Percentiles rank a stretch among this genome's conserved stretches.
These are phyloP conservation scores for Megatriorchis doriae DNA, from an alignment of 2,113 vertebrate species.

Conservation along the genomic window DNA sequence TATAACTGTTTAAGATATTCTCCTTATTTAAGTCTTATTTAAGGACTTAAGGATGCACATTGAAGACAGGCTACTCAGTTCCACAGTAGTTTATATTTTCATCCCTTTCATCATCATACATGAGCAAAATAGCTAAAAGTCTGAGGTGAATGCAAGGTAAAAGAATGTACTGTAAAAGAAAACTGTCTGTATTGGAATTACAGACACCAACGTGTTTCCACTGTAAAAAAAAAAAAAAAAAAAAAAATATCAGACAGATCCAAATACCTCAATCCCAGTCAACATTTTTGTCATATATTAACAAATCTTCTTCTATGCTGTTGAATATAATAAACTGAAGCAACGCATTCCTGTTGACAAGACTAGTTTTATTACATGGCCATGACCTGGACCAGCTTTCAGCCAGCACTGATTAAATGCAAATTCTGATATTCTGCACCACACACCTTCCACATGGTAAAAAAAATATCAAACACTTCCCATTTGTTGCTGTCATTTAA, in stretches of 20 bases:
- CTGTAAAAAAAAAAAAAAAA: background rate
- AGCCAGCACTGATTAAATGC: background rate
- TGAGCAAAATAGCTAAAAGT: background rate
- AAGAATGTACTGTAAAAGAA: background rate
- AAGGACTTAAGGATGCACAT: background rate
- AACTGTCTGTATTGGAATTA: background rate
- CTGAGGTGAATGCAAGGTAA: accelerated
- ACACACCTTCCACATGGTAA: background rate
- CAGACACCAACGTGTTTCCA: background rate
- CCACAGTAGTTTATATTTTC: background rate
- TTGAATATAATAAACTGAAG: background rate
- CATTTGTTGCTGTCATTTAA: background rate
- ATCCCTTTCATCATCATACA: background rate
- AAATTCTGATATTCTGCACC: background rate
- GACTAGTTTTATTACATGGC: background rate
- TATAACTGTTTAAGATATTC: background rate
- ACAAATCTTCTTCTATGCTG: background rate
- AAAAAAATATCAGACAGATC: background rate
- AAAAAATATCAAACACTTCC: background rate
- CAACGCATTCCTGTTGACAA: background rate
- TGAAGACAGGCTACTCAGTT: background rate
- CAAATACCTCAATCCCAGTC: background rate
- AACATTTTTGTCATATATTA: background rate
- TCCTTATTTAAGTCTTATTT: background rate
- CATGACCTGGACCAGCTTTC: background rate